phyloP scores from a whole-genome alignment of 2,888 invertebrate genomes.

The Geotrupes spiniger region DNA sequence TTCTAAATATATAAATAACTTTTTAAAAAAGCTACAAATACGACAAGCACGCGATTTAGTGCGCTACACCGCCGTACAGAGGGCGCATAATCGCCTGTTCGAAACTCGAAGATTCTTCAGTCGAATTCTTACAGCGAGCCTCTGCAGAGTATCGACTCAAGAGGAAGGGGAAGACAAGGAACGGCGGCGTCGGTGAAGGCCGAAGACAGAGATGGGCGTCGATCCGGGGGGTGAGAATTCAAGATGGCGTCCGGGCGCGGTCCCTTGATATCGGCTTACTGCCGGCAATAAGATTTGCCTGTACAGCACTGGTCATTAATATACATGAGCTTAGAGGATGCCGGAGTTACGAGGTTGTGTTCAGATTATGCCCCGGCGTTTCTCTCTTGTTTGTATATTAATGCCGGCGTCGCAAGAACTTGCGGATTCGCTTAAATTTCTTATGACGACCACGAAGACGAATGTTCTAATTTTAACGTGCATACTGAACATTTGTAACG shows the following conservation, averaged over 20 bases:
- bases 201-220: constrained; percentile 34
- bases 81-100: constrained; percentile 20
- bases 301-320: constrained; percentile 50
- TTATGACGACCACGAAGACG: constrained; percentile 11
- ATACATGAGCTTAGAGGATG: constrained; percentile 46
- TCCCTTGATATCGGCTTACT: constrained; percentile 50
- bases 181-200: constrained; percentile 25
- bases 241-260: constrained; percentile 49
- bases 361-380: constrained; percentile 30
- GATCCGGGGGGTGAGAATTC: constrained; percentile 36
- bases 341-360: constrained; percentile 31
- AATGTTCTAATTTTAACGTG: constrained; percentile 1
- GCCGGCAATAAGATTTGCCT: constrained; percentile 51
- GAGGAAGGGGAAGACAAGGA: constrained; percentile 40
- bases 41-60: background rate
- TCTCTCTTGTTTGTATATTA: constrained; percentile 29
- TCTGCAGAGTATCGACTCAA: constrained; percentile 50
- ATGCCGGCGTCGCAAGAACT: constrained; percentile 20
- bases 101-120: constrained; percentile 42
- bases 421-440: constrained; percentile 21
- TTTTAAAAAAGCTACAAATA: too few relatives aligned
- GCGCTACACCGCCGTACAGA: background rate
- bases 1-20: too few relatives aligned
- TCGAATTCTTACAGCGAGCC: constrained; percentile 44
- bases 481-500: too few relatives aligned